A percentile compares a stretch with the other conserved stretches of the same genome.
phyloP scores from a whole-genome alignment of 2,113 vertebrate species.

The Spea multiplicata region DNA sequence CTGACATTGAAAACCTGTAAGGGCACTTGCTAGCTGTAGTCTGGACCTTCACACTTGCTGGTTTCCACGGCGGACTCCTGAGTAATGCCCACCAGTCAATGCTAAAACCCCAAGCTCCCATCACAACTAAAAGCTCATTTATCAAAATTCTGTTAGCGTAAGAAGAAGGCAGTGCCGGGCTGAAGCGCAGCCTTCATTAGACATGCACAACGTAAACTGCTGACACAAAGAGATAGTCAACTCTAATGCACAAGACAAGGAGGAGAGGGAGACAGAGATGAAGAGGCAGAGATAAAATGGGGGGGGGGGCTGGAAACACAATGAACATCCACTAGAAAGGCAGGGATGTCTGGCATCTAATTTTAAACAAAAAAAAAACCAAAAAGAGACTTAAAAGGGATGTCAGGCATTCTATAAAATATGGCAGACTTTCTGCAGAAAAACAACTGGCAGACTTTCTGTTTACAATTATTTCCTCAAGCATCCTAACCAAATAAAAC shows the following conservation, averaged over 20 bases:
- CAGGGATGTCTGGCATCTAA: neutral
- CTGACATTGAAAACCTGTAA: constrained; percentile 13
- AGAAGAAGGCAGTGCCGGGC: constrained; percentile 64
- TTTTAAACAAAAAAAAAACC: neutral
- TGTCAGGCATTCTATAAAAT: too few relatives aligned
- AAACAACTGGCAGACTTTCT: neutral
- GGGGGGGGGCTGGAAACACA: neutral
- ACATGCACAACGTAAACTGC: constrained; percentile 87
- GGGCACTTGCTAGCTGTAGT: neutral
- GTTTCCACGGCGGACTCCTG: constrained; percentile 53
- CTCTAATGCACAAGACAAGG: constrained; percentile 51
- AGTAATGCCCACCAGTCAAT: constrained; percentile 57
- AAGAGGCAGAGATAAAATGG: neutral
- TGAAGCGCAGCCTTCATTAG: constrained; percentile 73
- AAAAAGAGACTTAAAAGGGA: neutral
- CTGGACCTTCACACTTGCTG: constrained; percentile 54
- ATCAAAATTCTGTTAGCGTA: constrained; percentile 70
- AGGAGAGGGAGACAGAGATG: fast-evolving
- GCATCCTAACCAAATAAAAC: neutral
- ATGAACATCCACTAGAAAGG: neutral
- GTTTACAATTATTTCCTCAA: neutral
- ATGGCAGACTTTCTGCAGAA: neutral
- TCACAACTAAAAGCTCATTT: constrained; percentile 69
- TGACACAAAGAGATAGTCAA: constrained; percentile 77
- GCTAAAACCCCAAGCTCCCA: constrained; percentile 56